These are phyloP conservation scores for Drosophila pseudoananassae DNA, from an alignment of 1,140 invertebrate genomes.

Conservation along the genomic window DNA sequence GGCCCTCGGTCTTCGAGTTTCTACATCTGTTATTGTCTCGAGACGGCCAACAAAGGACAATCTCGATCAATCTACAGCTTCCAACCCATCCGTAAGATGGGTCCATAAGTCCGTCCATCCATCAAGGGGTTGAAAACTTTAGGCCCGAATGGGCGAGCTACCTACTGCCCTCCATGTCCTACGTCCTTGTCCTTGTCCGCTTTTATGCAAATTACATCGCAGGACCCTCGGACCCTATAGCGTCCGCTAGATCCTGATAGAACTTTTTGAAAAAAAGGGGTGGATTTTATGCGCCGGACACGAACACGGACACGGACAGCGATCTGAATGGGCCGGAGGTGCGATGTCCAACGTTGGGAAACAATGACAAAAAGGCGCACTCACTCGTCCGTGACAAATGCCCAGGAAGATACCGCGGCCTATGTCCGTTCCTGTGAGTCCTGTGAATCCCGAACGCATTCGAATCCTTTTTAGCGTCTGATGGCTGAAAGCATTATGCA, in stretches of 20 bases:
- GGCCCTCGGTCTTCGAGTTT: slow-evolving; percentile 47
- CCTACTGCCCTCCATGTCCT: slow-evolving; percentile 26
- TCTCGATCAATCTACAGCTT: slow-evolving; percentile 38
- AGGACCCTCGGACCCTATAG: slow-evolving; percentile 40
- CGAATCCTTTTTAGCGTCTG: slow-evolving; percentile 56
- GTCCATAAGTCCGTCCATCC: not conserved
- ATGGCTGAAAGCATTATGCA: slow-evolving; percentile 80
- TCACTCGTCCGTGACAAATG: slow-evolving; percentile 75
- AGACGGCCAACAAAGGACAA: slow-evolving; percentile 22
- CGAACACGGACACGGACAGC: slow-evolving; percentile 53
- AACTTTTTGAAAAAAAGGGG: slow-evolving; percentile 36
- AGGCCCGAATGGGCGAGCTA: slow-evolving; percentile 31
- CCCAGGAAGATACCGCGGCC: slow-evolving; percentile 19
- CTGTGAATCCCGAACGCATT: slow-evolving; percentile 67
- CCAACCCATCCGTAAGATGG: slow-evolving; percentile 4
- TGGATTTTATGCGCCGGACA: slow-evolving; percentile 56
- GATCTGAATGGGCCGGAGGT: slow-evolving; percentile 58
- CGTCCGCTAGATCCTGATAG: not conserved
- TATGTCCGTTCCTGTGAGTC: slow-evolving; percentile 15
- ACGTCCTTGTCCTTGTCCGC: slow-evolving; percentile 32
- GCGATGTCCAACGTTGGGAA: slow-evolving; percentile 79
- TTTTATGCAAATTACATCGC: slow-evolving; percentile 67
- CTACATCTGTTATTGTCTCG: slow-evolving; percentile 45
- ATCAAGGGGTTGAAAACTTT: slow-evolving; percentile 50
- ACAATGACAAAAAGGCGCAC: slow-evolving; percentile 71